Conservation (phyloP, 2,113 vertebrate genomes). For the Otolemur garnettii region DNA sequence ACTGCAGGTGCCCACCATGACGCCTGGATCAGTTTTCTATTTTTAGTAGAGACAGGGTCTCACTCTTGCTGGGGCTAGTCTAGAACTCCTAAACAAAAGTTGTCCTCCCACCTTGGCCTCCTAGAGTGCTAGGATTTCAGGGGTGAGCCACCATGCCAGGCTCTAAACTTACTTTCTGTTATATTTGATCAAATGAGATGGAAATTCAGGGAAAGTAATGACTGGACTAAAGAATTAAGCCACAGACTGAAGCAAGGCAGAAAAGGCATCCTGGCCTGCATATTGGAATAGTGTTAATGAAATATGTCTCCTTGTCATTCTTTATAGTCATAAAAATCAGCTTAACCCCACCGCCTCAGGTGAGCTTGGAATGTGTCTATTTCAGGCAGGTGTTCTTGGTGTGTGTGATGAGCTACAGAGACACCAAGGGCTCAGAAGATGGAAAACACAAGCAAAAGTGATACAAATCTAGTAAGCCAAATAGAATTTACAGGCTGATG, state of each 20-base stretch:
- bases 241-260: background rate
- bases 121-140: no score
- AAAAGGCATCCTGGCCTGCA: background rate
- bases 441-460: background rate
- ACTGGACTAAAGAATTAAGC: constrained; percentile 24
- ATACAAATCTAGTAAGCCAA: background rate
- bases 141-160: no score
- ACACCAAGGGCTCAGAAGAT: background rate
- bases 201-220: constrained; percentile 9
- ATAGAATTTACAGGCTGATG: background rate
- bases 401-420: background rate
- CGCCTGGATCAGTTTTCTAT: no score
- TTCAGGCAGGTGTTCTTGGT: background rate
- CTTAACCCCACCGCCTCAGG: background rate
- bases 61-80: no score
- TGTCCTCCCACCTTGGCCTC: no score
- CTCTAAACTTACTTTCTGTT: constrained; percentile 29
- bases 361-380: background rate
- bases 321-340: background rate
- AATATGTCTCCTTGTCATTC: background rate
- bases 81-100: no score
- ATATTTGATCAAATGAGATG: constrained; percentile 48
- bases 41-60: no score
- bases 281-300: constrained; percentile 26
- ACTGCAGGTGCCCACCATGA: no score